Percentiles rank a stretch among this genome's conserved stretches.
These are phyloP conservation scores for Alligator mississippiensis DNA, from an alignment of 2,113 vertebrate species.

Conservation along the genomic window DNA sequence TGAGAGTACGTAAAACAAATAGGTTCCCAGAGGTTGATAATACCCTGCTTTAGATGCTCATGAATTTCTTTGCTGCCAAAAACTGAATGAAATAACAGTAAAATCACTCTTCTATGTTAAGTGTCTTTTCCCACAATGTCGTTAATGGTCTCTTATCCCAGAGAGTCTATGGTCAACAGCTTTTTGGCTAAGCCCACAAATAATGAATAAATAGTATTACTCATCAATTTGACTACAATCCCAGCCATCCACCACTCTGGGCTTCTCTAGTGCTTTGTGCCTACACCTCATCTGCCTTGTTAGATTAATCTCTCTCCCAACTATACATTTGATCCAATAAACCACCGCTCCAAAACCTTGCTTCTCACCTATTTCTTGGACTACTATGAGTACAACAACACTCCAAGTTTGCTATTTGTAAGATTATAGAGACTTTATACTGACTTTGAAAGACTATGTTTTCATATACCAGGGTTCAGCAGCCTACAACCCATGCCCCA, in stretches of 20 bases:
- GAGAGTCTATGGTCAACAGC: neutral
- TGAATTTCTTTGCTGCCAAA: neutral
- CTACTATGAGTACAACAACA: no score
- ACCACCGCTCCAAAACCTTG: no score
- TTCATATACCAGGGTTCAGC: no score
- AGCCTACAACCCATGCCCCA: no score
- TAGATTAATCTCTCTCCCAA: neutral
- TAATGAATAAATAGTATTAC: constrained; percentile 22
- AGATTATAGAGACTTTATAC: no score
- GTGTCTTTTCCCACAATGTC: neutral
- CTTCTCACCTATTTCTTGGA: no score
- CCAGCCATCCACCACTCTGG: neutral
- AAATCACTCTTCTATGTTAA: neutral
- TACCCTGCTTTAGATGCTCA: neutral
- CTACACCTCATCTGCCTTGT: constrained; percentile 21
- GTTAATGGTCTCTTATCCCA: neutral
- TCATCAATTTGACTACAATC: constrained; percentile 6
- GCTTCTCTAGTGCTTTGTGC: neutral
- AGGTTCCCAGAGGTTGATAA: neutral
- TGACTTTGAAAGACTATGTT: no score
- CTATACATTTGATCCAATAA: no score
- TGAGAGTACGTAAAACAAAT: neutral
- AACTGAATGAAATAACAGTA: neutral
- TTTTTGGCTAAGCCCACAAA: neutral
- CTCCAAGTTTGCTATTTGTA: no score